A percentile compares a stretch with the other conserved stretches of the same genome.
phyloP scores from a whole-genome alignment of 64 coral and sea anemone genomes.

The Stichodactyla helianthus region DNA sequence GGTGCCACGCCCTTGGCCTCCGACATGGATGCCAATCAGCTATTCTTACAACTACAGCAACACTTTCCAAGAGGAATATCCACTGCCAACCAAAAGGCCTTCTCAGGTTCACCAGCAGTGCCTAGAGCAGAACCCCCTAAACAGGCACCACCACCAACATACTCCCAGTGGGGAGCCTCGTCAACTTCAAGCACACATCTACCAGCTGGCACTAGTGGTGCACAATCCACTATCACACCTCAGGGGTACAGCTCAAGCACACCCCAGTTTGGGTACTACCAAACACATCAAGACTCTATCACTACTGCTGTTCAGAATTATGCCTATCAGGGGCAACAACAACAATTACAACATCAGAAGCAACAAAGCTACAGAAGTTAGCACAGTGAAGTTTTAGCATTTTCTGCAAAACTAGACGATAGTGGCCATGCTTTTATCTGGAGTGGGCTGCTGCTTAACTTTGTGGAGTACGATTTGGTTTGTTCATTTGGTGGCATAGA shows the following conservation, averaged over 20 bases:
- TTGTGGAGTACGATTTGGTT: not conserved
- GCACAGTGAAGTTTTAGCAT: not conserved
- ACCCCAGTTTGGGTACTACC: slow-evolving; percentile 89
- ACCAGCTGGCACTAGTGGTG: slow-evolving; percentile 5
- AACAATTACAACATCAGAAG: not conserved
- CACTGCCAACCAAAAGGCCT: slow-evolving; percentile 67
- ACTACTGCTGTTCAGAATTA: slow-evolving; percentile 19
- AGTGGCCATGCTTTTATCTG: not conserved
- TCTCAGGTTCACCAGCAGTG: slow-evolving; percentile 19
- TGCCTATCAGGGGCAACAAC: not conserved
- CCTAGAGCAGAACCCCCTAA: not conserved
- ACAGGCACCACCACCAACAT: slow-evolving; percentile 28
- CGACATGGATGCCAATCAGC: slow-evolving; percentile 80
- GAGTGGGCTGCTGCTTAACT: not conserved
- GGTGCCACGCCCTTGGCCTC: slow-evolving; percentile 70
- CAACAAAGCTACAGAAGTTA: slow-evolving; percentile 13
- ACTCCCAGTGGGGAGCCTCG: slow-evolving; percentile 55
- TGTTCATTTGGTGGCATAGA: not conserved
- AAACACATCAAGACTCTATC: slow-evolving; percentile 73
- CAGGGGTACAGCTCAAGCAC: slow-evolving; percentile 31
- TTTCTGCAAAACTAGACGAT: not conserved
- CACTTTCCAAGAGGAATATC: slow-evolving; percentile 51
- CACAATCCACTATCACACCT: slow-evolving; percentile 21
- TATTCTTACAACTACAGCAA: slow-evolving; percentile 76
- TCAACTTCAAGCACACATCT: slow-evolving; percentile 14